Evolutionary conservation across 2,113 vertebrate genomes (phyloP), one percentile per base, ranked within the genome.

Genomic region (Silurus asotus): DNA sequence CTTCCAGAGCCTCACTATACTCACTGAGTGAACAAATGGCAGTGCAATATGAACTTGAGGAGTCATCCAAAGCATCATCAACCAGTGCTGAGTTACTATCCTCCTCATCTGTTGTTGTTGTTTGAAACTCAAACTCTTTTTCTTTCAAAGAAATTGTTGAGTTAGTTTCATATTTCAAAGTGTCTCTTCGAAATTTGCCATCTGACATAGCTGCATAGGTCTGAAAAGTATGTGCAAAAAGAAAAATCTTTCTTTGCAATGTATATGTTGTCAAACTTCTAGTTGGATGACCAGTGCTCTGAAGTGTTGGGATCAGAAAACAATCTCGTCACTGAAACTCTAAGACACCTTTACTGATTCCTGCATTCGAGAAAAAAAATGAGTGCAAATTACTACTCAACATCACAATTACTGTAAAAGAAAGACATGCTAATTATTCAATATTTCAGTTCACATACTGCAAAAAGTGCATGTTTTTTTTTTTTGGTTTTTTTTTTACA

Each of bases 11-110:
- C 64, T 89, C 89, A 25, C 82, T 70, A 14, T 82, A 80, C 20
- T 89, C 87, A 88, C 90, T 90, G 56, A 88, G 76, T 72, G 89
- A 91, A 86, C 89, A 87, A 72, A 88, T 64, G 23, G 89, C 88
- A 84, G 86, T 86, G 83, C 78, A 89, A 79, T 89, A 90, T 87
- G 85, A 87, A 85, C 85, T 87, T 64, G 84, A 84, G 25, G 87
- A 84, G 67, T 88, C 87, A 83, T 90, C 82, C 10, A 53, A 83
- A 19, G 69, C 20, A 83, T 89, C 81, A 62, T 82, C 87, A 49
- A 37, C 70, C 83, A 81, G 49, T 49, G 59, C 82, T 64, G 81
- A 67, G 48, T 83, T 65, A 51, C 49, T 61, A 15, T 87, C 79
- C 49, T 75, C 64, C 65, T 89, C 83, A 61, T 85, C 85, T 49